Evolutionary conservation across 2,113 vertebrate genomes (phyloP).

Genomic region (Chinchilla lanigera): DNA sequence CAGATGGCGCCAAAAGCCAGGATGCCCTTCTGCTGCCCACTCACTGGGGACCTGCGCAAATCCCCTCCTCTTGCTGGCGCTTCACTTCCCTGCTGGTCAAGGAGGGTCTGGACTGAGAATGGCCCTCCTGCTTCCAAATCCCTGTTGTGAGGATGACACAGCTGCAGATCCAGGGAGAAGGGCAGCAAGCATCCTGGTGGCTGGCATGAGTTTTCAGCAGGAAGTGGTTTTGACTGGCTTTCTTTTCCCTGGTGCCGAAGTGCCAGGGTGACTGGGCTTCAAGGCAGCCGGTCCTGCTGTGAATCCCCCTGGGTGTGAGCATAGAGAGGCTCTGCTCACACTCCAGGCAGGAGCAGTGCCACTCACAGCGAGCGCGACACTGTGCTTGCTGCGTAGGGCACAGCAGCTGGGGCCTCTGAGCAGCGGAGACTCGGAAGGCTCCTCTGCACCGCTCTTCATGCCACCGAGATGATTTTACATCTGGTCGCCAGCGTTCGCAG

Average conservation of each 20-base stretch:
- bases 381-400: neutral
- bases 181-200: neutral
- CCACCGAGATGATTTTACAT: too few relatives aligned
- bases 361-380: rapidly evolving
- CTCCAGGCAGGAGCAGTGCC: neutral
- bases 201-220: neutral
- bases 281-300: conserved; percentile 37
- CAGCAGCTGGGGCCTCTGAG: neutral
- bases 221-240: neutral
- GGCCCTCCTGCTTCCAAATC: neutral
- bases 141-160: neutral
- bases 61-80: neutral
- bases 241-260: conserved; percentile 22
- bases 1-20: neutral
- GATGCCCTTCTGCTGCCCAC: too few relatives aligned
- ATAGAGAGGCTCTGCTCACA: neutral
- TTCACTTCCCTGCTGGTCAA: neutral
- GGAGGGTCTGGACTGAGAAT: neutral
- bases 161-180: neutral
- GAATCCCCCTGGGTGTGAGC: neutral
- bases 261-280: conserved; percentile 55
- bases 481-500: neutral
- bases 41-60: neutral
- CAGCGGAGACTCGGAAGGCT: rapidly evolving
- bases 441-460: neutral